Evolutionary conservation across 2,888 invertebrate genomes (phyloP).

Genomic region (Cancer borealis): DNA sequence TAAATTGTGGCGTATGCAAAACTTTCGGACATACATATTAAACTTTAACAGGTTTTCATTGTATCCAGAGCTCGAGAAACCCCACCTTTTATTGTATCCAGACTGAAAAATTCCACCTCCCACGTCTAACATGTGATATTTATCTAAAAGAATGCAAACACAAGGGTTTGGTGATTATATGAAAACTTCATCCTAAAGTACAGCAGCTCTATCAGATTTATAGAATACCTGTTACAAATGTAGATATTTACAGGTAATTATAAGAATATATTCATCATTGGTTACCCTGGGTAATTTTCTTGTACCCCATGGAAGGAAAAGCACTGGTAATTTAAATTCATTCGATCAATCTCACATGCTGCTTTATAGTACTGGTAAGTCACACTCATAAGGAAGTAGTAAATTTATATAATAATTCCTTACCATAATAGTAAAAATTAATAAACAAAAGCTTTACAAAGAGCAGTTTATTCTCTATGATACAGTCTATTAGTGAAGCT

Average conservation of each 20-base stretch:
- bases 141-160: not conserved
- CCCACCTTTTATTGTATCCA: not conserved
- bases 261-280: conserved; percentile 51
- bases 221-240: conserved; percentile 1
- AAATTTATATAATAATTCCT: not conserved
- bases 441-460: conserved; percentile 55
- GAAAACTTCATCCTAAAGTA: conserved; percentile 2
- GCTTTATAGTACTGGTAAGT: not conserved
- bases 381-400: not conserved
- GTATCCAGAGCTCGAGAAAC: not conserved
- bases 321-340: not conserved
- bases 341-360: conserved; percentile 7
- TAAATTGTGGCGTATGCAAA: not conserved
- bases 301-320: not conserved
- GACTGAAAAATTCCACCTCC: not conserved
- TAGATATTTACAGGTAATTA: conserved; percentile 43
- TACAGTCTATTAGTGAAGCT: conserved; percentile 47
- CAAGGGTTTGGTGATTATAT: not conserved
- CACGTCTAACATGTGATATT: not conserved
- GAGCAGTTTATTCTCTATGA: conserved; percentile 42
- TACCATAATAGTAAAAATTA: not conserved
- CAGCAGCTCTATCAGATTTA: not conserved
- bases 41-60: not conserved
- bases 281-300: conserved; percentile 1
- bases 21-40: not conserved